These are phyloP conservation scores for Busseola fusca DNA, from an alignment of 2,888 invertebrate genomes.

Conservation along the genomic window DNA sequence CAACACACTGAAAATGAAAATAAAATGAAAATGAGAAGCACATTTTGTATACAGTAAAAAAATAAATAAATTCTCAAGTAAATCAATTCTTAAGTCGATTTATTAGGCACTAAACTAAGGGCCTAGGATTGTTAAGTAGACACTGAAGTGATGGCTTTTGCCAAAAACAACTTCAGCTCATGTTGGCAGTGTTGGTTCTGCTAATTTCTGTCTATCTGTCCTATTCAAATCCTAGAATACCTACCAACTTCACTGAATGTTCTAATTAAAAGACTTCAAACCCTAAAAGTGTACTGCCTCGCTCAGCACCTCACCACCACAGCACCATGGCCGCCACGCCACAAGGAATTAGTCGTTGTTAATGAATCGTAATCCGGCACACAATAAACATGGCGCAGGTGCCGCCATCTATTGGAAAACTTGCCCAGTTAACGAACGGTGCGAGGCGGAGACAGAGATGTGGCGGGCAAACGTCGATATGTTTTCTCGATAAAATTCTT, in stretches of 20 bases:
- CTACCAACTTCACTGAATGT: not conserved
- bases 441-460: slow-evolving; percentile 31
- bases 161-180: too few species aligned
- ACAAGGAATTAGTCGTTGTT: slow-evolving; percentile 60
- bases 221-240: not conserved
- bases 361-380: slow-evolving; percentile 63
- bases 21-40: too few species aligned
- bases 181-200: not conserved
- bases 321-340: slow-evolving; percentile 22
- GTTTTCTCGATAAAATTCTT: slow-evolving; percentile 22
- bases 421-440: slow-evolving; percentile 78
- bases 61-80: too few species aligned
- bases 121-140: too few species aligned
- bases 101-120: too few species aligned
- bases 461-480: slow-evolving; percentile 25
- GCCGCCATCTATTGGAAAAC: slow-evolving; percentile 80
- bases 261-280: not conserved
- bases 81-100: too few species aligned
- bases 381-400: slow-evolving; percentile 84
- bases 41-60: not conserved
- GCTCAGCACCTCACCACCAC: slow-evolving; percentile 9
- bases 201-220: not conserved
- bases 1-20: not conserved
- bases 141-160: not conserved
- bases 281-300: slow-evolving; percentile 8